Conservation (phyloP, 2,113 vertebrate genomes). For the Urocolius indicus region DNA sequence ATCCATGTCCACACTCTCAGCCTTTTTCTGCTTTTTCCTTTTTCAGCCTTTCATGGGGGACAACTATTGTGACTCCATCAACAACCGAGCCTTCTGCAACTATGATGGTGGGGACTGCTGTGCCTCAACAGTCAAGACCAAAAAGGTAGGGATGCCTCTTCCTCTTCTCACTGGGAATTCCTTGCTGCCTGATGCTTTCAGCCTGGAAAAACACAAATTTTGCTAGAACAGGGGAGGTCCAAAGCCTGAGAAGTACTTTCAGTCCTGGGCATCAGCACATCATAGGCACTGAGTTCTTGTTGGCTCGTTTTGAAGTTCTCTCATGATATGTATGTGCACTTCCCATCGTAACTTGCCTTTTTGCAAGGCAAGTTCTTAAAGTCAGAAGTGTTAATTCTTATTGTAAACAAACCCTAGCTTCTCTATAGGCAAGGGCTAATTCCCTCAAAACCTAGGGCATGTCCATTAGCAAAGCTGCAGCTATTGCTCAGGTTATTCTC, state of each 20-base stretch:
- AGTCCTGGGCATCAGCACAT: background rate
- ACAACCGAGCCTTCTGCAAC: constrained; percentile 98
- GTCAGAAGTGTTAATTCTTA: background rate
- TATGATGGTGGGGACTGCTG: constrained; percentile 98
- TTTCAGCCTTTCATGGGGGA: constrained; percentile 94
- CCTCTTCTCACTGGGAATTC: background rate
- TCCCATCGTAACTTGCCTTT: background rate
- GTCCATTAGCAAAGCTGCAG: background rate
- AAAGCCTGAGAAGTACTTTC: background rate
- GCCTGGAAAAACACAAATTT: background rate
- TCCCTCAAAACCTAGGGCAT: background rate
- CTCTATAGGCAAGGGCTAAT: background rate
- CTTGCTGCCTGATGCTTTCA: background rate
- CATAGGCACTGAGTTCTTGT: background rate
- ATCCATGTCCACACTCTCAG: background rate
- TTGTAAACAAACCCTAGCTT: background rate
- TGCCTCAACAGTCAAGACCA: constrained; percentile 95
- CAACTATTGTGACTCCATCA: constrained; percentile 96
- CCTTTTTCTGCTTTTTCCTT: background rate
- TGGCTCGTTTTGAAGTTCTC: background rate
- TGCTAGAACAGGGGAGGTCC: background rate
- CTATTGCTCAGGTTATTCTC: background rate
- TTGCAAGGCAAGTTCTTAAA: background rate
- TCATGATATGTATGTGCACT: background rate
- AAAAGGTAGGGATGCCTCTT: constrained; percentile 84